Conservation (phyloP, 2,113 vertebrate species). For the Solea senegalensis region DNA sequence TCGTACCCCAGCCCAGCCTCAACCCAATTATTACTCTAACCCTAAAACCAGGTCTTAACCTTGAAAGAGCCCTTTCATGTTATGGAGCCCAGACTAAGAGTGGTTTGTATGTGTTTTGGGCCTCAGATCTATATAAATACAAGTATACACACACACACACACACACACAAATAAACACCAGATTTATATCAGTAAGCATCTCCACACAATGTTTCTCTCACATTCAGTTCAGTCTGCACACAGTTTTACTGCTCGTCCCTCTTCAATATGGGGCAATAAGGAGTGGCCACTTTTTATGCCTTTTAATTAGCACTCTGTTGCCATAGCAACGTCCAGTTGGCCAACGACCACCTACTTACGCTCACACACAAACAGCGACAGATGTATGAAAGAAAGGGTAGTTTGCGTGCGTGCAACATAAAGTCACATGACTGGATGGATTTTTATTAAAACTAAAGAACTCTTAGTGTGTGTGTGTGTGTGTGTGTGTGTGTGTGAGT, state of each 20-base stretch:
- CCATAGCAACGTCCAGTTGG: slow-evolving; percentile 56
- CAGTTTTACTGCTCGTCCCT: slow-evolving; percentile 55
- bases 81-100: too few relatives aligned
- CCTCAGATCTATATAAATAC: too few relatives aligned
- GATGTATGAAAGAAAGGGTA: slow-evolving; percentile 2
- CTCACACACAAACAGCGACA: slow-evolving; percentile 46
- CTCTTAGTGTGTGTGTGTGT: slow-evolving; percentile 7
- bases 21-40: too few relatives aligned
- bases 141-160: slow-evolving; percentile 17
- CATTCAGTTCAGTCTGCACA: slow-evolving; percentile 16
- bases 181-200: slow-evolving; percentile 58
- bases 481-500: slow-evolving; percentile 12
- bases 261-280: slow-evolving; percentile 50
- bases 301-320: slow-evolving; percentile 72
- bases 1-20: too few relatives aligned
- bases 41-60: too few relatives aligned
- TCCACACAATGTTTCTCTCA: slow-evolving; percentile 11
- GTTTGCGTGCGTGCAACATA: background rate
- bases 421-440: background rate
- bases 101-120: too few relatives aligned
- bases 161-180: slow-evolving; percentile 29
- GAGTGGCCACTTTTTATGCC: slow-evolving; percentile 68
- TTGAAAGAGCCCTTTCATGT: too few relatives aligned
- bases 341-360: slow-evolving; percentile 41
- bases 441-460: slow-evolving; percentile 5